Conservation (phyloP, 2,888 invertebrate species). For the Rhopalosiphum nymphaeae region DNA sequence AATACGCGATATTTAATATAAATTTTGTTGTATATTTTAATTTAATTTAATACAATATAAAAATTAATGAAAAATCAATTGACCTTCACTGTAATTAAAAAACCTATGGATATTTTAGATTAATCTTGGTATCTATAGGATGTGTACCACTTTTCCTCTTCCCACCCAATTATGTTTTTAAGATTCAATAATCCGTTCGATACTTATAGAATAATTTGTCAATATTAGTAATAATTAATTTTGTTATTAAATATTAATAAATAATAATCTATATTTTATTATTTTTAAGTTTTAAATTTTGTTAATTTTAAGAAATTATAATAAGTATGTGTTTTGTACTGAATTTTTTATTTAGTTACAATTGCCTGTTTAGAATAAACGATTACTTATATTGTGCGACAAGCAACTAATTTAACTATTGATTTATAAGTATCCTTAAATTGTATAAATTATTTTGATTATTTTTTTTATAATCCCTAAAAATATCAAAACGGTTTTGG, state of each 20-base stretch:
- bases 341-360: background rate
- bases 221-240: background rate
- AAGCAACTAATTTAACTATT: background rate
- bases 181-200: background rate
- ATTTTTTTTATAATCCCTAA: background rate
- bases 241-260: background rate
- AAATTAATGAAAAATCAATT: background rate
- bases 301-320: background rate
- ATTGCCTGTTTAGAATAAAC: background rate
- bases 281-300: background rate
- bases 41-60: background rate
- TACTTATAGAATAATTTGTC: background rate
- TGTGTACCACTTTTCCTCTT: conserved; percentile 25
- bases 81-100: conserved; percentile 26
- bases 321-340: background rate
- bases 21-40: background rate
- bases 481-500: background rate
- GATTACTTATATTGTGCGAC: background rate
- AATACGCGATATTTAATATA: background rate
- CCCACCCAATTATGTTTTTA: background rate
- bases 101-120: background rate
- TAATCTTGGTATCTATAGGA: background rate
- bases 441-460: background rate
- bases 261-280: background rate
- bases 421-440: background rate